Conservation (phyloP, 2,888 invertebrate species). For the Erannis defoliaria region DNA sequence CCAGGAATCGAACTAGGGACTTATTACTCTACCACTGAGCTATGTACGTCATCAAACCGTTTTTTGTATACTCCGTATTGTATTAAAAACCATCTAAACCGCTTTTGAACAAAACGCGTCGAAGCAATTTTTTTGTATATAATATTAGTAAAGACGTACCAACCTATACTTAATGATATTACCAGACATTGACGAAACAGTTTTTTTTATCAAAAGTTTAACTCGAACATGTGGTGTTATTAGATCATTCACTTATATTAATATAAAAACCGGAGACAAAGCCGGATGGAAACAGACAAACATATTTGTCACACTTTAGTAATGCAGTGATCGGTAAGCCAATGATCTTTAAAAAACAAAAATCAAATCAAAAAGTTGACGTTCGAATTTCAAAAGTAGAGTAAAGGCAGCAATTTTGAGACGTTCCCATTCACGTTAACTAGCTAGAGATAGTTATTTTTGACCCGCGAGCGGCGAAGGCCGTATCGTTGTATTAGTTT, state of each 20-base stretch:
- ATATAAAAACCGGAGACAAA: conserved; percentile 64
- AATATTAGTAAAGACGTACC: conserved; percentile 17
- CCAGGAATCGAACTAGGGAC: no score
- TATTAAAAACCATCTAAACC: no score
- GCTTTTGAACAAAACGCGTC: no score
- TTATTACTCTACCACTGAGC: no score
- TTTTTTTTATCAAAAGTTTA: conserved; percentile 52
- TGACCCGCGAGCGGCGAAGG: conserved; percentile 67
- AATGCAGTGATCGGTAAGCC: conserved; percentile 32
- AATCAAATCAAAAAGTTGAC: conserved; percentile 14
- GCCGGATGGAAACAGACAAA: conserved; percentile 58
- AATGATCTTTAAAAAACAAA: conserved; percentile 13
- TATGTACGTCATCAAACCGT: no score
- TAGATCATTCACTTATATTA: conserved; percentile 70
- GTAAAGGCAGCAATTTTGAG: conserved; percentile 57
- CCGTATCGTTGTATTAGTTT: conserved; percentile 73
- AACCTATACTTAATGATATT: conserved; percentile 49
- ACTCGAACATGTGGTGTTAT: conserved; percentile 61
- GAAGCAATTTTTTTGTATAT: background rate
- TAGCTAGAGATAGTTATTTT: conserved; percentile 57
- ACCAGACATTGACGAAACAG: conserved; percentile 51
- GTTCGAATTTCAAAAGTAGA: conserved; percentile 52
- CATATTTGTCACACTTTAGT: conserved; percentile 46
- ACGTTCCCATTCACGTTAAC: conserved; percentile 56
- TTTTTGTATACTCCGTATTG: no score